These are phyloP conservation scores for Tapirus indicus DNA, from an alignment of 2,797 vertebrate genomes.

Conservation along the genomic window DNA sequence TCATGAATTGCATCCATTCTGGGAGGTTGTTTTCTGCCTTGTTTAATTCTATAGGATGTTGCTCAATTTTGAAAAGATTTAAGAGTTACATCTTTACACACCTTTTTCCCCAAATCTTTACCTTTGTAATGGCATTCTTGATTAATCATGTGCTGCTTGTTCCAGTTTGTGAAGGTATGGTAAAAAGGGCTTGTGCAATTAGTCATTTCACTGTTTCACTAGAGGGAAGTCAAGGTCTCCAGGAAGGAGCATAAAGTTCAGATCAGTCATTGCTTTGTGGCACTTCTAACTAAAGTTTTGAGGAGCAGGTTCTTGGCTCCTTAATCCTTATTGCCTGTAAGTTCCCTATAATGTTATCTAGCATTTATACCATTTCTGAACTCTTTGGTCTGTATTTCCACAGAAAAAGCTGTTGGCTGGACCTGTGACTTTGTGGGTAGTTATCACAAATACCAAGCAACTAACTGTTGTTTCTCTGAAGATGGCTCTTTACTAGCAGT, in stretches of 20 bases:
- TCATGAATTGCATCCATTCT: neutral
- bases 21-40: neutral
- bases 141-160: neutral
- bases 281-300: neutral
- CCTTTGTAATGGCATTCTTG: neutral
- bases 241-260: neutral
- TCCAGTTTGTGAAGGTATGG: neutral
- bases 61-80: conserved; percentile 9
- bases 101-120: neutral
- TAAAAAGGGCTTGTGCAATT: neutral
- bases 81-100: neutral
- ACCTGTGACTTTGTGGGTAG: conserved; percentile 96
- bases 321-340: neutral
- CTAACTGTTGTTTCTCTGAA: conserved; percentile 95
- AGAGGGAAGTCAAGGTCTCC: conserved; percentile 47
- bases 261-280: neutral
- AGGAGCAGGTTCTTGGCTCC: neutral
- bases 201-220: conserved; percentile 28
- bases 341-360: neutral
- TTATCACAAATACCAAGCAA: conserved; percentile 94
- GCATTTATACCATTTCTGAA: neutral
- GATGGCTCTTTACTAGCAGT: conserved; percentile 96
- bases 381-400: conserved; percentile 53
- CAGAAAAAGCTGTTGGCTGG: conserved; percentile 92
- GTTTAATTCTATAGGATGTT: neutral